These are phyloP conservation scores for Drosophila burlai DNA, from an alignment of 1,140 invertebrate genomes.

Conservation along the genomic window DNA sequence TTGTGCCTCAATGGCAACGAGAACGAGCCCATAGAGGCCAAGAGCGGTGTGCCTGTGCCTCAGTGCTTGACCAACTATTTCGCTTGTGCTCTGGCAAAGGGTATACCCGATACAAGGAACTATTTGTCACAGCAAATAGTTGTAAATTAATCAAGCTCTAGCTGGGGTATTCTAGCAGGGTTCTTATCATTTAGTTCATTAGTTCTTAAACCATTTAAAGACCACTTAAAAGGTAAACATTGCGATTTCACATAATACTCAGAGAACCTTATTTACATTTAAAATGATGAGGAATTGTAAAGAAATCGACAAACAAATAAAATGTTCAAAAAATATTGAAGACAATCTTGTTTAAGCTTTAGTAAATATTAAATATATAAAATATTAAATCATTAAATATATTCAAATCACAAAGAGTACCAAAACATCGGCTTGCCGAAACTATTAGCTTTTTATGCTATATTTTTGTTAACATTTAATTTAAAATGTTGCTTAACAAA, in stretches of 20 bases:
- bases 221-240: neutral
- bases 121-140: neutral
- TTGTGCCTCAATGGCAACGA: constrained; percentile 64
- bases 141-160: neutral
- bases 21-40: constrained; percentile 39
- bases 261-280: neutral
- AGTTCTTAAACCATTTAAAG: neutral
- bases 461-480: too few species aligned
- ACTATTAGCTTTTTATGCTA: too few species aligned
- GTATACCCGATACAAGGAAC: neutral
- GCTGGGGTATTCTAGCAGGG: neutral
- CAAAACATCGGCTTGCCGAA: too few species aligned
- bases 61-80: constrained; percentile 24
- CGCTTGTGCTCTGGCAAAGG: neutral
- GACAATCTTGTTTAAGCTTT: neutral
- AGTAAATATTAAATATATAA: too few species aligned
- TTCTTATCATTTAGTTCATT: neutral
- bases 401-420: too few species aligned
- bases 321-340: neutral
- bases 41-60: constrained; percentile 26
- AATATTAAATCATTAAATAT: too few species aligned
- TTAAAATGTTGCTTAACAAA: too few species aligned
- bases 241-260: neutral
- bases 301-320: neutral
- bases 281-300: neutral